phyloP scores from a whole-genome alignment of 2,797 vertebrate species.

The Chrosomus eos region DNA sequence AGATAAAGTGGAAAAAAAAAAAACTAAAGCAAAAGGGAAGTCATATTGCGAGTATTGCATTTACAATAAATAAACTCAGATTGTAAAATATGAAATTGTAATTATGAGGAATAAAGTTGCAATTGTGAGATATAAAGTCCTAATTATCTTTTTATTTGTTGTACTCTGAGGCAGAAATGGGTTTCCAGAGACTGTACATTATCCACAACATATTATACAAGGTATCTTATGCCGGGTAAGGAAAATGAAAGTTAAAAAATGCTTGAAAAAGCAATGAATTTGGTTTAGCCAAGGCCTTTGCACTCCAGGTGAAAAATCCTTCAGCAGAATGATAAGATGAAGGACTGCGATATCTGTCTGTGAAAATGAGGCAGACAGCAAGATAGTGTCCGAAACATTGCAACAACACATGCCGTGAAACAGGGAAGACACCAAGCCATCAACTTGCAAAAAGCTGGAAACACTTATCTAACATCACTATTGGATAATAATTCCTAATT shows the following conservation, averaged over 20 bases:
- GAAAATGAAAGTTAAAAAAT: conserved; percentile 8
- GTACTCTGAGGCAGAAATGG: neutral
- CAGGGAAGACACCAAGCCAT: neutral
- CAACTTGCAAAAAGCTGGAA: neutral
- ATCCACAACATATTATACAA: neutral
- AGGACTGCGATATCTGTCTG: neutral
- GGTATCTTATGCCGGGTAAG: neutral
- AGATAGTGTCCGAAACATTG: neutral
- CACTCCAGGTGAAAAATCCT: conserved; percentile 37
- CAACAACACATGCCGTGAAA: neutral
- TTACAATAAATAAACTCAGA: neutral
- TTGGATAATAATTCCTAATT: conserved; percentile 29
- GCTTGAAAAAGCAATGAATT: conserved; percentile 20
- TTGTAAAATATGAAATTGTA: neutral
- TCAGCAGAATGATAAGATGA: conserved; percentile 37
- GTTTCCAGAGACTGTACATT: neutral
- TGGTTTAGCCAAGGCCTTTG: conserved; percentile 17
- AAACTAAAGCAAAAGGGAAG: too few species aligned
- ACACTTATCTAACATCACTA: conserved; percentile 30
- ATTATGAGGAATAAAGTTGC: neutral
- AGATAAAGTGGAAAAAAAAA: neutral
- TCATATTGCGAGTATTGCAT: neutral
- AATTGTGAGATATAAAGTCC: neutral
- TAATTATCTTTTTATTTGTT: conserved; percentile 15
- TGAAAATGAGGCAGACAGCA: neutral